Evolutionary conservation across 1,140 invertebrate genomes (phyloP), one percentile per base, ranked within the genome.

Genomic region (Trichonephila clavipes): DNA sequence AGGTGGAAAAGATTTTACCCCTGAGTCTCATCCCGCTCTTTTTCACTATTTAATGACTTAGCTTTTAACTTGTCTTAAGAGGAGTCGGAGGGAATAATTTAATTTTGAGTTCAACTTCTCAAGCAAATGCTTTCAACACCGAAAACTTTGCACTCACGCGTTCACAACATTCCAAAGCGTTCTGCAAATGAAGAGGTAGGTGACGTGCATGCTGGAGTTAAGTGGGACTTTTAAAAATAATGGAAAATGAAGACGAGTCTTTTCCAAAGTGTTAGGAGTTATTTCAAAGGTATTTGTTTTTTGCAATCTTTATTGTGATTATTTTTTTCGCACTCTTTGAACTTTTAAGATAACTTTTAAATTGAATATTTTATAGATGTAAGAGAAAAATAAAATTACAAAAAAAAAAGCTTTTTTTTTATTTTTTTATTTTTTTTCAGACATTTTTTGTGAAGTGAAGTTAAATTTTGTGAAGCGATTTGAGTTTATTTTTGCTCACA

Each of bases 81-180:
- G 0, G 10, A 24, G 24, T 18, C 69, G 24, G 66, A 28, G 18
- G 28, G 34, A 77, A 77, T 77, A 77, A 77, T 77, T 28, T 77
- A 77, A 77, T 77, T 77, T 77, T 28, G 28, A 18, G 18, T 77
- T 77, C 69, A 24, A 77, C 69, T 77, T 77, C 64, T 24, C 28
- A 77, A 62, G 1, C 69, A 77, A 77, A 34, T 77, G 69, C 69
- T 77, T 77, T 77, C 69, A 77, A 28, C 34, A 77, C 69, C 69
- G 24, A 77, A 77, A 77, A 77, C 69, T 77, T 77, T 77, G 24
- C 69, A 34, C 14, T 69, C 34, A 14, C 69, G 28, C 12, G 69
- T 28, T 24, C 24, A 77, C 34, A 77, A 77, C 6, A 77, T 77
- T 77, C 24, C 28, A 16, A 40, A 34, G 28, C 69, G 28, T 77